A percentile compares a stretch with the other conserved stretches of the same genome.
Evolutionary conservation across 2,113 vertebrate genomes (phyloP).

Genomic region (Pheucticus melanocephalus): DNA sequence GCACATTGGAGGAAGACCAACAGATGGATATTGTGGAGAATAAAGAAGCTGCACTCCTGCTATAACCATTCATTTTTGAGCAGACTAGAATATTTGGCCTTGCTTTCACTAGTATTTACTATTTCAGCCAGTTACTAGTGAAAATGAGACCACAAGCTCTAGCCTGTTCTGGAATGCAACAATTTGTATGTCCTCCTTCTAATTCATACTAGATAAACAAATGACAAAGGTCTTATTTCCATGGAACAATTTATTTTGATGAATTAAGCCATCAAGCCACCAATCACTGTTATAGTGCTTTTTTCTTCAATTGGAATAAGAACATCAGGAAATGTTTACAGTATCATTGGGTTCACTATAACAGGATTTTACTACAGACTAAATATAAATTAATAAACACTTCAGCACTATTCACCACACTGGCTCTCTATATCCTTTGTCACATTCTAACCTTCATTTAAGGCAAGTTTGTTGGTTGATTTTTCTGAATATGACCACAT

Average conservation of each 20-base stretch:
- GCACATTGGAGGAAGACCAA: neutral
- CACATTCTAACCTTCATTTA: conserved; percentile 68
- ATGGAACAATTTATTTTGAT: conserved; percentile 28
- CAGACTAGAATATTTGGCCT: neutral
- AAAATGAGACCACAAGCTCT: neutral
- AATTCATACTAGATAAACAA: conserved; percentile 29
- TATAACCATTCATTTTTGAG: neutral
- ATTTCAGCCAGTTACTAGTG: neutral
- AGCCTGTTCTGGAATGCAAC: neutral
- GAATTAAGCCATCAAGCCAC: neutral
- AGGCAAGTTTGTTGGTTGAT: conserved; percentile 61
- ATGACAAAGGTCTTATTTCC: conserved; percentile 34
- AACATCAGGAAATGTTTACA: conserved; percentile 33
- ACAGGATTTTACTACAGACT: conserved; percentile 50
- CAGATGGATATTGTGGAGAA: neutral
- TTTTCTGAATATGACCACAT: conserved; percentile 35
- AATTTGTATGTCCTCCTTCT: neutral
- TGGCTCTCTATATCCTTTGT: neutral
- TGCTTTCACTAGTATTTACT: neutral
- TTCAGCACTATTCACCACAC: conserved; percentile 20
- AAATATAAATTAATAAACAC: conserved; percentile 56
- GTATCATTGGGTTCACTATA: conserved; percentile 23
- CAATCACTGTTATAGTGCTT: conserved; percentile 21
- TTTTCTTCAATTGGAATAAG: neutral
- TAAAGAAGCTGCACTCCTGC: neutral